phyloP scores from a whole-genome alignment of 2,797 vertebrate genomes.

The Myotis daubentonii region DNA sequence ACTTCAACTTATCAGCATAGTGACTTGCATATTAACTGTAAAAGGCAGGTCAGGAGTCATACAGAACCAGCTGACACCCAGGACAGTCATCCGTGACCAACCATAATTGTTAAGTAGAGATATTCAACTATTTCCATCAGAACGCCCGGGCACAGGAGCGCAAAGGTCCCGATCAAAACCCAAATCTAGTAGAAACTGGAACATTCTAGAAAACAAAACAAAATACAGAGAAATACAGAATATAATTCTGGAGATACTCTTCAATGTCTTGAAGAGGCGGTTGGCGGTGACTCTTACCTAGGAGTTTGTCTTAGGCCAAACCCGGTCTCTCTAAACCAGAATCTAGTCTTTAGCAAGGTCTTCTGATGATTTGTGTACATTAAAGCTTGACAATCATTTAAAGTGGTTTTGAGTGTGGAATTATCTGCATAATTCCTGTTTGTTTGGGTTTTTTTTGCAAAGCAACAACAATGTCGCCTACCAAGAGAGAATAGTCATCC shows the following conservation, averaged over 20 bases:
- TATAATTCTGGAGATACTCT: background rate
- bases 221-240: background rate
- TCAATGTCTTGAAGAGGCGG: background rate
- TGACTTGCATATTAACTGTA: conserved; percentile 15
- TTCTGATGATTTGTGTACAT: background rate
- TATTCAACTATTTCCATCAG: background rate
- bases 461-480: background rate
- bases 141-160: background rate
- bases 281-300: background rate
- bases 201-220: conserved; percentile 1
- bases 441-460: background rate
- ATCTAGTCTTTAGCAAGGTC: conserved; percentile 6
- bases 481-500: background rate
- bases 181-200: background rate
- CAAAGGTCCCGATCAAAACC: background rate
- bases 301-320: background rate
- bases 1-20: background rate
- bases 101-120: background rate
- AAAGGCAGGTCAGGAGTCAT: background rate
- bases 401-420: conserved; percentile 26
- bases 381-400: conserved; percentile 3
- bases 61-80: background rate
- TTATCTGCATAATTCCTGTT: conserved; percentile 20
- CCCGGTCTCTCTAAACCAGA: background rate
- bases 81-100: background rate